Evolutionary conservation across 2,113 vertebrate species (phyloP).

Genomic region (Pagrus major): DNA sequence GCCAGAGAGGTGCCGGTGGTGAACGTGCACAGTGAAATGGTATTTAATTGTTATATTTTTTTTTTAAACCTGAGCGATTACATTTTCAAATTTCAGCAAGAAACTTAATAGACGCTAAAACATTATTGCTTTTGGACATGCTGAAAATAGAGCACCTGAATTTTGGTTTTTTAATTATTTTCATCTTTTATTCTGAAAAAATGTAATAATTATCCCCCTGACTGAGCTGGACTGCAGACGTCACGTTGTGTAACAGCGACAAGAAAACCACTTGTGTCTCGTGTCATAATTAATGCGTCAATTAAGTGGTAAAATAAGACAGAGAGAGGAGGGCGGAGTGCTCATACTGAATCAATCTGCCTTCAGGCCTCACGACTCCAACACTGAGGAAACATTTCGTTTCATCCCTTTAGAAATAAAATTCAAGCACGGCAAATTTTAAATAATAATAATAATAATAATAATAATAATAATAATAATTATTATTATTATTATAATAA

Average conservation of each 20-base stretch:
- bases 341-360: neutral
- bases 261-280: conserved; percentile 30
- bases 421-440: neutral
- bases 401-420: neutral
- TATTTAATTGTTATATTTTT: neutral
- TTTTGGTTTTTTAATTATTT: no score
- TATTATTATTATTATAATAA: neutral
- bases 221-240: conserved; percentile 18
- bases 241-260: conserved; percentile 13
- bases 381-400: neutral
- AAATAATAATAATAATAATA: neutral
- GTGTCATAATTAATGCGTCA: conserved; percentile 6
- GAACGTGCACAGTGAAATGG: neutral
- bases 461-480: neutral
- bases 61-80: neutral
- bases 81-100: neutral
- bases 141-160: no score
- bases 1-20: conserved; percentile 47
- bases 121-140: neutral
- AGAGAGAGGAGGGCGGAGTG: neutral
- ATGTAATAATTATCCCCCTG: neutral
- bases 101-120: conserved; percentile 8
- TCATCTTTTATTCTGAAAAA: neutral
- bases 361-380: neutral
- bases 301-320: conserved; percentile 3